Percentiles rank a stretch among this genome's conserved stretches.
phyloP scores from a whole-genome alignment of 2,888 invertebrate genomes.

The Colostygia pectinataria region DNA sequence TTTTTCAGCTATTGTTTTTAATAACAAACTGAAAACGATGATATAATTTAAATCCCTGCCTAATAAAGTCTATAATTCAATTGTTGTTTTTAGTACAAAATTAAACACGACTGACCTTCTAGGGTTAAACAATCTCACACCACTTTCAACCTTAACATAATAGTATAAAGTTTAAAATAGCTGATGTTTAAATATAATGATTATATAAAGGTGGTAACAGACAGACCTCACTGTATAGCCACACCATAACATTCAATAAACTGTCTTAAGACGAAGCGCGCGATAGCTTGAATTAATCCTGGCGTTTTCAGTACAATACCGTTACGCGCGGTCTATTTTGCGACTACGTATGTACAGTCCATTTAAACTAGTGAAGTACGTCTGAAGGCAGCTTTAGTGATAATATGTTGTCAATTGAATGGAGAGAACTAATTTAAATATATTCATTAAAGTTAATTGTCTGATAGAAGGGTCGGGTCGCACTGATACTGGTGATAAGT shows the following conservation, averaged over 20 bases:
- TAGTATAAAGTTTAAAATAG: constrained; percentile 11
- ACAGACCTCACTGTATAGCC: neutral
- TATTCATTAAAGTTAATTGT: constrained; percentile 81
- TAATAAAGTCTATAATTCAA: too few species aligned
- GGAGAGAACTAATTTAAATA: constrained; percentile 77
- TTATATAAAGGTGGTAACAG: constrained; percentile 1
- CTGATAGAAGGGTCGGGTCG: constrained; percentile 68
- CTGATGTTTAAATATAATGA: neutral
- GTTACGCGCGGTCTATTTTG: too few species aligned
- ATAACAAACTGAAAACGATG: too few species aligned
- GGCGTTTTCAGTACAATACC: too few species aligned
- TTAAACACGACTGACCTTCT: neutral
- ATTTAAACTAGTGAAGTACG: neutral
- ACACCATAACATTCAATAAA: too few species aligned
- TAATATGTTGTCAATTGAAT: constrained; percentile 62
- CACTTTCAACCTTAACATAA: constrained; percentile 27
- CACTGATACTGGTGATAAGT: constrained; percentile 35
- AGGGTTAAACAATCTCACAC: neutral
- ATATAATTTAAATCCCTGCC: too few species aligned
- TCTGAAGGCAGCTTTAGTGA: constrained; percentile 12
- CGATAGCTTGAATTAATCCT: too few species aligned
- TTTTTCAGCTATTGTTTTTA: too few species aligned
- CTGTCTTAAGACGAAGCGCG: too few species aligned
- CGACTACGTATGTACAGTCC: neutral
- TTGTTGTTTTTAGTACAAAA: constrained; percentile 1